phyloP scores from a whole-genome alignment of 2,797 vertebrate species.

The Eleutherodactylus coqui region DNA sequence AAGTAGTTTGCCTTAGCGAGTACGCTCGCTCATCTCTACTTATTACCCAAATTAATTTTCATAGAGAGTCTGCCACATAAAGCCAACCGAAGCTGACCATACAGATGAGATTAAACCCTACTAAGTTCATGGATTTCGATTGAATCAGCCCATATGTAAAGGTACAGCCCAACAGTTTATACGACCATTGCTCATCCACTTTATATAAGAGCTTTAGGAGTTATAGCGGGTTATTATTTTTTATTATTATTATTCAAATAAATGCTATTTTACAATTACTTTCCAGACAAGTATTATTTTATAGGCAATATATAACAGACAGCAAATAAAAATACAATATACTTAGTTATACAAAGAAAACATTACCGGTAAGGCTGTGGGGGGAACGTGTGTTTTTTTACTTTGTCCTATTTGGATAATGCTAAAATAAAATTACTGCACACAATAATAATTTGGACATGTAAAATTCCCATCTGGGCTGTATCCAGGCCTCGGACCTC shows the following conservation, averaged over 20 bases:
- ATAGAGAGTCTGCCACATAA: neutral
- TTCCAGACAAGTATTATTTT: neutral
- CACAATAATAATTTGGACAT: slow-evolving; percentile 10
- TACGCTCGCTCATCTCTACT: neutral
- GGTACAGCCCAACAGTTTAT: too few relatives aligned
- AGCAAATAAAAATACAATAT: neutral
- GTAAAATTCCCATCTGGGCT: neutral
- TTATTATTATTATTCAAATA: neutral
- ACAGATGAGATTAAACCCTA: too few relatives aligned
- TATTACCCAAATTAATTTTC: neutral
- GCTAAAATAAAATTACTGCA: neutral
- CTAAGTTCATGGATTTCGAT: too few relatives aligned
- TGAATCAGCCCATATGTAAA: too few relatives aligned
- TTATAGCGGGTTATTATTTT: neutral
- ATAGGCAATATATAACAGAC: neutral
- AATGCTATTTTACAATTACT: neutral
- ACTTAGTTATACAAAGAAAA: neutral
- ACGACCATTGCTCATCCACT: neutral
- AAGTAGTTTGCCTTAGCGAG: too few relatives aligned
- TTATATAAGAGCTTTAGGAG: neutral
- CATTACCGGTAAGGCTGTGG: neutral
- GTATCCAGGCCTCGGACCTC: neutral
- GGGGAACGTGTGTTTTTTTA: neutral
- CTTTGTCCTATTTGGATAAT: neutral
- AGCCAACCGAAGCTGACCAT: too few relatives aligned